Evolutionary conservation across 92 coral and sea anemone genomes (phyloP).

Genomic region (Anthopleura xanthogrammica): DNA sequence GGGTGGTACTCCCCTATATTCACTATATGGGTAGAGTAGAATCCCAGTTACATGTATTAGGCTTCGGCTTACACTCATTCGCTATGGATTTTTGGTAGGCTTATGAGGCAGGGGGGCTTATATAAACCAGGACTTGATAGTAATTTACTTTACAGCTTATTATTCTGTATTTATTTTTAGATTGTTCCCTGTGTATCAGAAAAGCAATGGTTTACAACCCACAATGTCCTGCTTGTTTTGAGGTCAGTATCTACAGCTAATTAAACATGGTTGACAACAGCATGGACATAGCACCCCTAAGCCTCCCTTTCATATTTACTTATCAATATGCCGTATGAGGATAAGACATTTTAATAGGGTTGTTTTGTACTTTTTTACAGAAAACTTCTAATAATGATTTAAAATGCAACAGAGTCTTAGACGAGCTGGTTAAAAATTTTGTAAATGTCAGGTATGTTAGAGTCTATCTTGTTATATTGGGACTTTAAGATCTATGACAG

Average conservation of each 20-base stretch:
- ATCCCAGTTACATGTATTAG: too few relatives aligned
- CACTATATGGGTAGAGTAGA: too few relatives aligned
- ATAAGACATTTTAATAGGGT: not conserved
- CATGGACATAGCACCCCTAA: not conserved
- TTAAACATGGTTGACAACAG: not conserved
- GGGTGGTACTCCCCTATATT: too few relatives aligned
- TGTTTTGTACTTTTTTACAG: slow-evolving; percentile 35
- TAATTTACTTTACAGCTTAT: too few relatives aligned
- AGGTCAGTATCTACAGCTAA: slow-evolving; percentile 47
- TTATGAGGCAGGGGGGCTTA: too few relatives aligned
- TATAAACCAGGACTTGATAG: too few relatives aligned
- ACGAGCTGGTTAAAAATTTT: slow-evolving; percentile 87
- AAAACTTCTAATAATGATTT: slow-evolving; percentile 59
- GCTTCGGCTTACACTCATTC: too few relatives aligned
- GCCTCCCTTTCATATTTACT: not conserved
- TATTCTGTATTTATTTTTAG: slow-evolving; percentile 25
- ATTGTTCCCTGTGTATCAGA: slow-evolving; percentile 88
- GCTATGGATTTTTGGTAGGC: too few relatives aligned
- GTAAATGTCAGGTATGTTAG: slow-evolving; percentile 62
- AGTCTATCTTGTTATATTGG: not conserved
- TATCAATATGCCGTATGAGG: not conserved
- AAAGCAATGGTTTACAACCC: slow-evolving; percentile 60
- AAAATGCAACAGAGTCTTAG: slow-evolving; percentile 83
- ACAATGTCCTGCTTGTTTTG: slow-evolving; percentile 82
- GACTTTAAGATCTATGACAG: too few relatives aligned